phyloP scores from a whole-genome alignment of 2,888 invertebrate species.

The Nymphalis urticae region DNA sequence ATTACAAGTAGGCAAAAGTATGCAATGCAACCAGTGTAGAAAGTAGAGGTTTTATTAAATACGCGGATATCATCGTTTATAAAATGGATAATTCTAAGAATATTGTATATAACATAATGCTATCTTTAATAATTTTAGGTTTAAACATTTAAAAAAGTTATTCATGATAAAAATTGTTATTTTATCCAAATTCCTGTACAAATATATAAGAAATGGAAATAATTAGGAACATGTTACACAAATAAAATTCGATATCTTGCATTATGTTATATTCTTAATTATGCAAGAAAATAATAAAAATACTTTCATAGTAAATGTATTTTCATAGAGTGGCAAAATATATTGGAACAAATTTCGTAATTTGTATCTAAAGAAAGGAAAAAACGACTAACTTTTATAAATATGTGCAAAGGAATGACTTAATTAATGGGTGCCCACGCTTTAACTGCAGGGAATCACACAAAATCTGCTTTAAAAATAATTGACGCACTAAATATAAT shows the following conservation, averaged over 20 bases:
- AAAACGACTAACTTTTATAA: slow-evolving; percentile 24
- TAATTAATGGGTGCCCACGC: slow-evolving; percentile 35
- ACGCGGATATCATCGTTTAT: slow-evolving; percentile 8
- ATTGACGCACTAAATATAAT: slow-evolving; percentile 59
- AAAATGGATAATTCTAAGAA: slow-evolving; percentile 1
- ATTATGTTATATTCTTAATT: slow-evolving; percentile 30
- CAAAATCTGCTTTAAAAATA: slow-evolving; percentile 46
- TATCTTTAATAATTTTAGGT: not conserved
- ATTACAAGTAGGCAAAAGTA: slow-evolving; percentile 28
- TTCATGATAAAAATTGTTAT: not conserved
- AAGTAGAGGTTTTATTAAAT: slow-evolving; percentile 12
- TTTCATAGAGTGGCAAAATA: not conserved
- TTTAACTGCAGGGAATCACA: slow-evolving; percentile 32
- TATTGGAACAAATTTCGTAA: slow-evolving; percentile 17
- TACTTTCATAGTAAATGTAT: not conserved
- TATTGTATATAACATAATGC: slow-evolving; percentile 10
- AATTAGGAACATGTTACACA: slow-evolving; percentile 14
- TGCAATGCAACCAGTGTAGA: slow-evolving; percentile 25
- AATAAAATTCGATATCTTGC: not conserved
- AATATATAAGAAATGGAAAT: slow-evolving; percentile 7
- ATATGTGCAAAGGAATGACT: slow-evolving; percentile 38
- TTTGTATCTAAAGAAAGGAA: slow-evolving; percentile 22
- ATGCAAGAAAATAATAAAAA: slow-evolving; percentile 20
- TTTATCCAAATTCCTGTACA: not conserved
- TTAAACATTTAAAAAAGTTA: not conserved